These are phyloP conservation scores for Glossophaga mutica DNA, from an alignment of 2,797 vertebrate species.

Conservation along the genomic window DNA sequence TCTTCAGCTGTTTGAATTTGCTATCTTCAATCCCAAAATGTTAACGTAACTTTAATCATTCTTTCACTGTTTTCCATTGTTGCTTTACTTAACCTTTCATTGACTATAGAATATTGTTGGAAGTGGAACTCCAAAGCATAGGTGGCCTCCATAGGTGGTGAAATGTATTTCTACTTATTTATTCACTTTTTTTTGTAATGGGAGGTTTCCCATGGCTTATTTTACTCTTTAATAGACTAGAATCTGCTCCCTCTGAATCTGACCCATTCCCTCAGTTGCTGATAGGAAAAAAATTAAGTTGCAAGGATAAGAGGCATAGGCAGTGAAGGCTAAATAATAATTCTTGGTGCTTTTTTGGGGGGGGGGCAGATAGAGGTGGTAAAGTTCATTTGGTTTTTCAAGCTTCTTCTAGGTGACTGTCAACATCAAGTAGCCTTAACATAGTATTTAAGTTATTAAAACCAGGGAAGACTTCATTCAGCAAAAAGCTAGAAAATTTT, in stretches of 20 bases:
- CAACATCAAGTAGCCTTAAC: background rate
- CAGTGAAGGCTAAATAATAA: background rate
- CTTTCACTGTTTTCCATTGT: background rate
- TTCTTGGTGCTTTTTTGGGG: constrained; percentile 8
- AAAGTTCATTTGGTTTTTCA: constrained; percentile 24
- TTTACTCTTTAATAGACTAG: background rate
- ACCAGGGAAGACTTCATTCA: background rate
- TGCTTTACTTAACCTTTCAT: constrained; percentile 22
- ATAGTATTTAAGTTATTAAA: background rate
- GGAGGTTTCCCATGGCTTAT: background rate
- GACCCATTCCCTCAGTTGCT: background rate
- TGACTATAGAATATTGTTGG: constrained; percentile 1
- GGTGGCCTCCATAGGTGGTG: background rate
- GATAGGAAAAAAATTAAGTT: background rate
- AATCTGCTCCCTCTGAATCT: background rate
- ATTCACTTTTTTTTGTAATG: background rate
- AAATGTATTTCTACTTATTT: background rate
- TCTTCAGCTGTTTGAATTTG: constrained; percentile 26
- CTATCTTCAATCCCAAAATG: background rate
- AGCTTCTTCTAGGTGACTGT: background rate
- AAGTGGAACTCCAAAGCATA: background rate
- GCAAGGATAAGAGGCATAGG: background rate
- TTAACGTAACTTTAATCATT: constrained; percentile 8
- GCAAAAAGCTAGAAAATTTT: background rate
- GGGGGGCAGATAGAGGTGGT: background rate